These are phyloP conservation scores for Luscinia luscinia DNA, from an alignment of 2,797 vertebrate genomes.

Conservation along the genomic window DNA sequence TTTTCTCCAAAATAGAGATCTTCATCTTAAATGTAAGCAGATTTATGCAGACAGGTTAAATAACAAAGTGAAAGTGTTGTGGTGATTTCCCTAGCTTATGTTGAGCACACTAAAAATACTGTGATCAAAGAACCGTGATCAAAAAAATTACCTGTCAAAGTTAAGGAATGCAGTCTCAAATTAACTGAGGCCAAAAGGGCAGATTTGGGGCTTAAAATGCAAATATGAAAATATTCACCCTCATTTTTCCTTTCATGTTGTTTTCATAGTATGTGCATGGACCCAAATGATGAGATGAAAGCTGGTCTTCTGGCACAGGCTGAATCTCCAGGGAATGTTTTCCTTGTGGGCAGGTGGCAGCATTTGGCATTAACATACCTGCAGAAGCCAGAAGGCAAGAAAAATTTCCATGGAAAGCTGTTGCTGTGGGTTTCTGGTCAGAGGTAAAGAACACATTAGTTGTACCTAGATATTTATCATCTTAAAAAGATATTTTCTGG, in stretches of 20 bases:
- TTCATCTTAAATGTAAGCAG: neutral
- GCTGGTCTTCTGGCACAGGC: conserved; percentile 90
- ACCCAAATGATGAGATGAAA: conserved; percentile 94
- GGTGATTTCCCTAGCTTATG: neutral
- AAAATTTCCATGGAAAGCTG: conserved; percentile 87
- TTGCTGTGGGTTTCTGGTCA: conserved; percentile 92
- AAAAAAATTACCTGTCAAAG: neutral
- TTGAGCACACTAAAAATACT: neutral
- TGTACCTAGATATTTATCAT: neutral
- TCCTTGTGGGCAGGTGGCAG: conserved; percentile 87
- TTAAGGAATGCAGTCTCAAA: neutral
- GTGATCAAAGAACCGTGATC: neutral
- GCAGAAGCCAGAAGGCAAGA: conserved; percentile 93
- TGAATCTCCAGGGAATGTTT: conserved; percentile 85
- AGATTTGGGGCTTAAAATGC: neutral
- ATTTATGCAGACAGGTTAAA: neutral
- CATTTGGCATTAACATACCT: conserved; percentile 91
- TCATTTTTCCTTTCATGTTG: neutral
- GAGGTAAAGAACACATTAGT: conserved; percentile 78
- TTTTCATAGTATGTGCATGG: conserved; percentile 87
- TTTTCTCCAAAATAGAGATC: neutral
- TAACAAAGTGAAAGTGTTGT: neutral
- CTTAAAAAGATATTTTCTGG: neutral
- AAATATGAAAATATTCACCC: neutral
- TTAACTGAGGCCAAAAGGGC: neutral